A percentile compares a stretch with the other conserved stretches of the same genome.
Conservation (phyloP, 2,797 vertebrate genomes). For the Psittacula echo region DNA sequence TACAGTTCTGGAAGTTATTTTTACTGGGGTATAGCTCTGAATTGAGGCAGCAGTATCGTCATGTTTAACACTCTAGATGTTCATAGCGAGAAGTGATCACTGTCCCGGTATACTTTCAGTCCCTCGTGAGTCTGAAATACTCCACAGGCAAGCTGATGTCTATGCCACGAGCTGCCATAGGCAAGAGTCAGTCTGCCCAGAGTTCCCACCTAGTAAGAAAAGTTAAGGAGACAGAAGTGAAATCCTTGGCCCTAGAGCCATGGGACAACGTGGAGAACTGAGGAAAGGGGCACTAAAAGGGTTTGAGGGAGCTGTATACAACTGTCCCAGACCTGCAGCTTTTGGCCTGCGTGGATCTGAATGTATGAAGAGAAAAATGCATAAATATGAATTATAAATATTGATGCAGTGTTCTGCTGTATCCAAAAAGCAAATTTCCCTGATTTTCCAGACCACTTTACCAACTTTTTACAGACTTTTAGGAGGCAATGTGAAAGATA, state of each 20-base stretch:
- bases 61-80: neutral
- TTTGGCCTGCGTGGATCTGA: neutral
- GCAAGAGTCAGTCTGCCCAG: neutral
- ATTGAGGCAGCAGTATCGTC: fast-evolving
- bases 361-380: neutral
- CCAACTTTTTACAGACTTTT: neutral
- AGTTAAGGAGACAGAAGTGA: neutral
- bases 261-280: fast-evolving
- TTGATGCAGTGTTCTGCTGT: neutral
- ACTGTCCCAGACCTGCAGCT: neutral
- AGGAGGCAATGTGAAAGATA: neutral
- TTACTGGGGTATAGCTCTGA: neutral
- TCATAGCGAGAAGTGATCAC: fast-evolving
- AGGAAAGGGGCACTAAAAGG: neutral
- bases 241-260: neutral
- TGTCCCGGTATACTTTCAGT: neutral
- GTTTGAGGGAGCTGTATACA: fast-evolving
- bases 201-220: neutral
- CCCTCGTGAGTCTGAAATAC: neutral
- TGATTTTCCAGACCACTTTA: neutral
- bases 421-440: neutral
- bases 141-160: neutral
- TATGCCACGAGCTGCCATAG: neutral
- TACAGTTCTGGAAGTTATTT: neutral
- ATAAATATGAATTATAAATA: neutral